A percentile compares a stretch with the other conserved stretches of the same genome.
These are phyloP conservation scores for Rhopalosiphum padi DNA, from an alignment of 1,140 invertebrate genomes.

Conservation along the genomic window DNA sequence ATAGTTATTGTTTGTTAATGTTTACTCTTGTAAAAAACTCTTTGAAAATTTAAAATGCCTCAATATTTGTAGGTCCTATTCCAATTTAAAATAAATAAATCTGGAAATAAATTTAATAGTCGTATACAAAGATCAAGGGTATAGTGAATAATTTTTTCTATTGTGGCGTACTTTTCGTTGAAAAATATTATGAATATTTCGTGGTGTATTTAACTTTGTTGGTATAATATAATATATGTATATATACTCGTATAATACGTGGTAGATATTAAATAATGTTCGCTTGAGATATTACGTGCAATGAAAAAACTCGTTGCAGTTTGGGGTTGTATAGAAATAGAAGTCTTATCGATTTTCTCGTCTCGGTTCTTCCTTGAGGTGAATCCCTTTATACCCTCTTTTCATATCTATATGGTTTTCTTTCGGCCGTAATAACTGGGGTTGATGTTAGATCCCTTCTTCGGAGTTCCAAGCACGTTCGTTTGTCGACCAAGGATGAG, in stretches of 20 bases:
- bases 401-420: slow-evolving; percentile 23
- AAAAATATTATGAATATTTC: slow-evolving; percentile 21
- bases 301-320: slow-evolving; percentile 33
- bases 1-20: background rate
- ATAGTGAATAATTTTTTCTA: background rate
- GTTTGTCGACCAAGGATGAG: slow-evolving; percentile 23
- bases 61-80: background rate
- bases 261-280: slow-evolving; percentile 35
- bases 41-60: background rate
- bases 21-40: background rate
- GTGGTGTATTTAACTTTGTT: background rate
- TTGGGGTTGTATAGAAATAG: background rate
- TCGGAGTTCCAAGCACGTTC: slow-evolving; percentile 40
- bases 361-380: slow-evolving; percentile 35
- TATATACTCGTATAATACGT: background rate
- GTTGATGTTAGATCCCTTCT: slow-evolving; percentile 48
- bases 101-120: background rate
- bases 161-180: background rate
- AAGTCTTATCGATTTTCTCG: slow-evolving; percentile 45
- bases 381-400: slow-evolving; percentile 39
- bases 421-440: slow-evolving; percentile 11
- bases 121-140: background rate
- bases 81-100: background rate
- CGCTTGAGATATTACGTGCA: slow-evolving; percentile 30
- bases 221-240: background rate